Conservation (phyloP, 1,140 invertebrate species). For the Episyrphus balteatus region DNA sequence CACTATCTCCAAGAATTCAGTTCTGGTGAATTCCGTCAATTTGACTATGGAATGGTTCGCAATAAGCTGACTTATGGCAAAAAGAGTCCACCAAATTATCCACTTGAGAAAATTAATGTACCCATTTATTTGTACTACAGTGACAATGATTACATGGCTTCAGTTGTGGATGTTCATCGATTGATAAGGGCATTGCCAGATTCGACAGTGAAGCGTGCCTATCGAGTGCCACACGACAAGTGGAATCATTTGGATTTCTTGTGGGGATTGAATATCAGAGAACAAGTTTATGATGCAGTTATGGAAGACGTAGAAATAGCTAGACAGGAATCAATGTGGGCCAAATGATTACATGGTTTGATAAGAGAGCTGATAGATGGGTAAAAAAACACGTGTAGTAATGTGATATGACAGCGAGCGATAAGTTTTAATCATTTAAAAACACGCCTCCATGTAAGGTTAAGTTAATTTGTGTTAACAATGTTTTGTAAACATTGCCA, state of each 20-base stretch:
- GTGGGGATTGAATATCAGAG: constrained; percentile 47
- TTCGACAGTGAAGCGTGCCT: constrained; percentile 6
- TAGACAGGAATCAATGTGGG: not conserved
- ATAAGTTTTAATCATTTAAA: too few species aligned
- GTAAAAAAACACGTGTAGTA: too few species aligned
- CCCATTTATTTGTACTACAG: constrained; percentile 51
- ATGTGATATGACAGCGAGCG: too few species aligned
- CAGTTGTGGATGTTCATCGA: constrained; percentile 47
- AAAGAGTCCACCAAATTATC: constrained; percentile 41
- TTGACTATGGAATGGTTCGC: constrained; percentile 34
- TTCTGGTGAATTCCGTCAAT: constrained; percentile 28
- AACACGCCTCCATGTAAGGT: too few species aligned
- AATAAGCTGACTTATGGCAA: constrained; percentile 40
- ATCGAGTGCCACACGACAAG: constrained; percentile 41
- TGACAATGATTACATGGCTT: constrained; percentile 45
- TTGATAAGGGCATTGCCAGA: constrained; percentile 30
- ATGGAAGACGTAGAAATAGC: constrained; percentile 9
- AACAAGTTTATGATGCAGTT: constrained; percentile 43
- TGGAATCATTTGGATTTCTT: constrained; percentile 66
- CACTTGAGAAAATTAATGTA: constrained; percentile 45
- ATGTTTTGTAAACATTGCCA: too few species aligned
- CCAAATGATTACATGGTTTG: too few species aligned
- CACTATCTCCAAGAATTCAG: constrained; percentile 40
- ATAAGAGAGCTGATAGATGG: too few species aligned
- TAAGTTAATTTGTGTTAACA: too few species aligned